Evolutionary conservation across 2,113 vertebrate species (phyloP).

Genomic region (Dasypus novemcinctus): DNA sequence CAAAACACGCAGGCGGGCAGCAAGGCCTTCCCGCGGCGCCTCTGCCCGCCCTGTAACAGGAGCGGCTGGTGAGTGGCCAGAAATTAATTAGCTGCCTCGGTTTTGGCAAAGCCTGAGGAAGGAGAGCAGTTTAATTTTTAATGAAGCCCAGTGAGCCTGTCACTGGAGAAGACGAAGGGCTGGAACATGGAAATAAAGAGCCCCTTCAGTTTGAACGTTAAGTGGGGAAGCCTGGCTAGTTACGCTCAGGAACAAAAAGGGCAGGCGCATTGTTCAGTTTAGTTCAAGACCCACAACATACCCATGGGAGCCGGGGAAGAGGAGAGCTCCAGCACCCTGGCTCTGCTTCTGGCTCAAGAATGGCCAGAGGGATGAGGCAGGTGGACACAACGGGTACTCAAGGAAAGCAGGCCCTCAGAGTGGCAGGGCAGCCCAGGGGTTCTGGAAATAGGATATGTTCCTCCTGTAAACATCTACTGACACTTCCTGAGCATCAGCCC

Average conservation of each 20-base stretch:
- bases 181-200: neutral
- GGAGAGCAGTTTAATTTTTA: slow-evolving; percentile 64
- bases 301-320: neutral
- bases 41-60: slow-evolving; percentile 50
- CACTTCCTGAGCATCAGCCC: neutral
- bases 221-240: neutral
- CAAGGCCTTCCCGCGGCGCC: neutral
- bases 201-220: neutral
- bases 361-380: neutral
- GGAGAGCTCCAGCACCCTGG: neutral
- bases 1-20: slow-evolving; percentile 17
- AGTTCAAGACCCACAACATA: neutral
- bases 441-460: neutral
- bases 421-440: neutral
- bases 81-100: slow-evolving; percentile 69
- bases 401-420: neutral
- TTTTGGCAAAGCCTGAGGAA: slow-evolving; percentile 56
- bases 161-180: neutral
- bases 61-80: slow-evolving; percentile 47
- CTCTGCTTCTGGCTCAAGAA: neutral
- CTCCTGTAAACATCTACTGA: neutral
- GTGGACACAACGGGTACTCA: neutral
- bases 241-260: neutral
- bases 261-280: neutral
- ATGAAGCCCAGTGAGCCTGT: neutral